Conservation (phyloP, 2,113 vertebrate species). For the Anser brachyrhynchus region DNA sequence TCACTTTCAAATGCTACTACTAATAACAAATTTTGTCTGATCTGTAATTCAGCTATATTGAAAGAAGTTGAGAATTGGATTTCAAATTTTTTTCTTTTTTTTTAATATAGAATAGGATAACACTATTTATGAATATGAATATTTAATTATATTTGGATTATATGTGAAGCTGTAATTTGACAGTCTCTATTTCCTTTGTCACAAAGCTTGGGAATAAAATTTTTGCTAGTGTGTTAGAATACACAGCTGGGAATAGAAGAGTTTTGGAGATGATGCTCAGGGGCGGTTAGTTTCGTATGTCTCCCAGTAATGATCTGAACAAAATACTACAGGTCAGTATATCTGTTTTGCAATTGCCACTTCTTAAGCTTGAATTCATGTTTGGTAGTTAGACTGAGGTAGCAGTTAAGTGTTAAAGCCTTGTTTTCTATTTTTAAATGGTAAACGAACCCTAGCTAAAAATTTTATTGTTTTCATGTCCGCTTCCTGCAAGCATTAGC, state of each 20-base stretch:
- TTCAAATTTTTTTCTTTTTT: background rate
- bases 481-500: conserved; percentile 68
- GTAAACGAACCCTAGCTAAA: background rate
- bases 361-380: background rate
- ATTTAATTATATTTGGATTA: background rate
- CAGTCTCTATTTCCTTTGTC: background rate
- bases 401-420: conserved; percentile 21
- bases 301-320: background rate
- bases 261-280: background rate
- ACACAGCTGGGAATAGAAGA: background rate
- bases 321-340: background rate
- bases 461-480: conserved; percentile 69
- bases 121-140: background rate
- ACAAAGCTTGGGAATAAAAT: background rate
- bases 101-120: background rate
- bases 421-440: conserved; percentile 35
- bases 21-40: background rate
- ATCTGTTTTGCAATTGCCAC: background rate
- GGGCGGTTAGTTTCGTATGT: background rate
- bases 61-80: background rate
- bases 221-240: background rate
- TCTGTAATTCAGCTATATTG: background rate
- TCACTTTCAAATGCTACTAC: background rate
- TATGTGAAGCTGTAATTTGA: background rate
- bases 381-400: background rate